Evolutionary conservation across 2,113 vertebrate genomes (phyloP).

Genomic region (Perca flavescens): DNA sequence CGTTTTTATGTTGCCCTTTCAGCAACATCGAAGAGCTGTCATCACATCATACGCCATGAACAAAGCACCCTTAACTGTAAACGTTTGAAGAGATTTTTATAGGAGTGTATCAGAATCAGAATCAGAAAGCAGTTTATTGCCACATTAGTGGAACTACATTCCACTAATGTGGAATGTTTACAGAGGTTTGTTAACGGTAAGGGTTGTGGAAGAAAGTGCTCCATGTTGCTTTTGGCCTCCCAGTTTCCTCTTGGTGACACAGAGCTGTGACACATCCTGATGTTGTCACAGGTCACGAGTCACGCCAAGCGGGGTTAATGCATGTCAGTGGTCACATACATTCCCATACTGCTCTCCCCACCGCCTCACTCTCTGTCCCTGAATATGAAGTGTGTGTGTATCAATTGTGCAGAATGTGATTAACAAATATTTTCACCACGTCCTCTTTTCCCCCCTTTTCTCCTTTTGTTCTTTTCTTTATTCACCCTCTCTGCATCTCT

Average conservation of each 20-base stretch:
- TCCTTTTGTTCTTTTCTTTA: slow-evolving; percentile 36
- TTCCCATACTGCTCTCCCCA: slow-evolving; percentile 14
- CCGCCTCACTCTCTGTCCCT: slow-evolving; percentile 34
- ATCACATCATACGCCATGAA: neutral
- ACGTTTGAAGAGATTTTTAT: too few species aligned
- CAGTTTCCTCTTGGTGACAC: slow-evolving; percentile 6
- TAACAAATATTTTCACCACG: slow-evolving; percentile 74
- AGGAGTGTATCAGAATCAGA: too few species aligned
- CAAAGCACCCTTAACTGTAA: too few species aligned
- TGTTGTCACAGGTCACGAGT: slow-evolving; percentile 42
- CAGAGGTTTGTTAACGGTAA: neutral
- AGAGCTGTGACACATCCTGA: slow-evolving; percentile 21
- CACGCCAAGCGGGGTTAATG: slow-evolving; percentile 46
- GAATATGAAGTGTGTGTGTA: slow-evolving; percentile 60
- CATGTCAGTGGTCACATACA: slow-evolving; percentile 56
- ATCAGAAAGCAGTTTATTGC: too few species aligned
- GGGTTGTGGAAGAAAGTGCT: neutral
- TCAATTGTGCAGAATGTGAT: slow-evolving; percentile 63
- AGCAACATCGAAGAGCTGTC: neutral
- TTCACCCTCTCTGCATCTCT: slow-evolving; percentile 35
- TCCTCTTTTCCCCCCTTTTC: slow-evolving; percentile 44
- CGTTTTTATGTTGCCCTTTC: too few species aligned
- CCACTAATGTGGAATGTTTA: too few species aligned
- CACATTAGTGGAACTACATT: too few species aligned
- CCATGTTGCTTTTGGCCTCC: slow-evolving; percentile 47